A percentile compares a stretch with the other conserved stretches of the same genome.
phyloP scores from a whole-genome alignment of 1,140 invertebrate species.

The Bombyx mandarina region DNA sequence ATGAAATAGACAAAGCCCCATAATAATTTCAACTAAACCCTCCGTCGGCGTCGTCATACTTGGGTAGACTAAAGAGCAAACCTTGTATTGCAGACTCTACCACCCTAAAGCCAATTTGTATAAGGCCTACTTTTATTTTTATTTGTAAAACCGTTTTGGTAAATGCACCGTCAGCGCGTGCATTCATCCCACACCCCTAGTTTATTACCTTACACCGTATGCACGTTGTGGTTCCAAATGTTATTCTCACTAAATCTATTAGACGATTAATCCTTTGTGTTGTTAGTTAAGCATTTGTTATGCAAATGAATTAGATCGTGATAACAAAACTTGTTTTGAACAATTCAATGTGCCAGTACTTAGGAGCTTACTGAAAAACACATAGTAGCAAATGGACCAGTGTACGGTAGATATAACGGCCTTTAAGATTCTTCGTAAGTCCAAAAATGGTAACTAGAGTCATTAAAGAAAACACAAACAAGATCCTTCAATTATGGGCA shows the following conservation, averaged over 20 bases:
- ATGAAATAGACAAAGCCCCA: too few relatives aligned
- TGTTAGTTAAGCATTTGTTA: slow-evolving; percentile 19
- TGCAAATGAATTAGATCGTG: too few relatives aligned
- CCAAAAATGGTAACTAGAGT: slow-evolving; percentile 28
- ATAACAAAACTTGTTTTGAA: too few relatives aligned
- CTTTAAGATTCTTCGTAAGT: slow-evolving; percentile 23
- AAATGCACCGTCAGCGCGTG: slow-evolving; percentile 31
- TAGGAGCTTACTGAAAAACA: too few relatives aligned
- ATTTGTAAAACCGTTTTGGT: slow-evolving; percentile 6
- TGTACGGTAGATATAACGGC: slow-evolving; percentile 3
- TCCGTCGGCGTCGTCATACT: slow-evolving; percentile 45
- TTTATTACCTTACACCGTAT: slow-evolving; percentile 57
- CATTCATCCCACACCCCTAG: slow-evolving; percentile 56
- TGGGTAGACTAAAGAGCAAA: slow-evolving; percentile 39
- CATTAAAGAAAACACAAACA: slow-evolving; percentile 31
- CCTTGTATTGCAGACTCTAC: slow-evolving; percentile 15
- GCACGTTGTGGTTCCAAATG: slow-evolving; percentile 56
- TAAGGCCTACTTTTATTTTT: slow-evolving; percentile 32
- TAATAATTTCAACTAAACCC: slow-evolving; percentile 24
- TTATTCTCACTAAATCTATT: slow-evolving; percentile 55
- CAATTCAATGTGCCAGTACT: too few relatives aligned
- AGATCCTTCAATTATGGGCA: slow-evolving; percentile 35
- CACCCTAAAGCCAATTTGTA: slow-evolving; percentile 13
- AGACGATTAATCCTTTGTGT: slow-evolving; percentile 54
- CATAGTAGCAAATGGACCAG: too few relatives aligned